Evolutionary conservation across 2,113 vertebrate genomes (phyloP).

Genomic region (Ciconia maguari): DNA sequence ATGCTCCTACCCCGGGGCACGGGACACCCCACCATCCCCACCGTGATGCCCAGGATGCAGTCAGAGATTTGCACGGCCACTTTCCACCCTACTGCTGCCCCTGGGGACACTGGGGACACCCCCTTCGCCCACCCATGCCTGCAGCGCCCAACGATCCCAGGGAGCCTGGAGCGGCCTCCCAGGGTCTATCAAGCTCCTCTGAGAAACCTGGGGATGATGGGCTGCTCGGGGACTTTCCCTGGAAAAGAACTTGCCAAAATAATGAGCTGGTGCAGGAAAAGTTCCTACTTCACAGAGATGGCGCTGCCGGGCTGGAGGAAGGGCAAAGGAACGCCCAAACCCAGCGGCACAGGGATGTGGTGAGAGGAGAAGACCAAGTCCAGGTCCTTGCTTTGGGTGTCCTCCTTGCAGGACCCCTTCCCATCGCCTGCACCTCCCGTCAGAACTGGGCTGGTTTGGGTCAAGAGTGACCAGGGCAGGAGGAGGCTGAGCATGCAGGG

Average conservation of each 20-base stretch:
- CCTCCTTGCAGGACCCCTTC: background rate
- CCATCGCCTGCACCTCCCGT: background rate
- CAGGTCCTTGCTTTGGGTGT: background rate
- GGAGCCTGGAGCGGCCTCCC: background rate
- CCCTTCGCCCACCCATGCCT: fast-evolving
- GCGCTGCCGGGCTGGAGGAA: background rate
- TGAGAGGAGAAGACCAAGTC: background rate
- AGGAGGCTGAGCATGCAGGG: background rate
- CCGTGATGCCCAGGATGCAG: fast-evolving
- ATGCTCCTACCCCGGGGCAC: fast-evolving
- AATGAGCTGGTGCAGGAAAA: background rate
- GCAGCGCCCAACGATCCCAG: fast-evolving
- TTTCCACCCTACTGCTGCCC: background rate
- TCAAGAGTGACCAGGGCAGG: background rate
- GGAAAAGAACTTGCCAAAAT: background rate
- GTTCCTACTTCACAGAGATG: fast-evolving
- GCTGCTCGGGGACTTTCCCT: background rate
- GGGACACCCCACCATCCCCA: background rate
- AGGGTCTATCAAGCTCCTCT: background rate
- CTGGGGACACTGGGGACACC: background rate
- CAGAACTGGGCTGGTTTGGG: background rate
- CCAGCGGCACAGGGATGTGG: background rate
- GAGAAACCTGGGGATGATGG: background rate
- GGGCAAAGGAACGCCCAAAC: background rate
- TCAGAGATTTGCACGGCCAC: fast-evolving